A percentile compares a stretch with the other conserved stretches of the same genome.
phyloP scores from a whole-genome alignment of 2,797 vertebrate species.

The Chrosomus eos region DNA sequence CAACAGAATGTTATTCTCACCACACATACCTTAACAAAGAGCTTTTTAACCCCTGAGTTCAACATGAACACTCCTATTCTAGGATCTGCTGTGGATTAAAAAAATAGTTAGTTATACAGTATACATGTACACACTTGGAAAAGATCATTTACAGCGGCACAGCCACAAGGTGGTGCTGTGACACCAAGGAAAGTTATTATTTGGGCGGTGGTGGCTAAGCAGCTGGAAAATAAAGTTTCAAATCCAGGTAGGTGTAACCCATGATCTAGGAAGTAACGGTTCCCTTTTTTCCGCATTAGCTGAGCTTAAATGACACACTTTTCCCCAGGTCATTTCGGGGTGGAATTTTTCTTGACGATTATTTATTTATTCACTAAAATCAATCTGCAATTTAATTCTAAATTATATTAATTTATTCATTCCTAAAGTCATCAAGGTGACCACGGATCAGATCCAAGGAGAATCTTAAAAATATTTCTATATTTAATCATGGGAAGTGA shows the following conservation, averaged over 20 bases:
- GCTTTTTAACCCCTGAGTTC: slow-evolving; percentile 89
- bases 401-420: neutral
- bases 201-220: slow-evolving; percentile 1
- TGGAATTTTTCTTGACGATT: neutral
- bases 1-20: slow-evolving; percentile 1
- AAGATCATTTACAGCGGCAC: neutral
- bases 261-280: slow-evolving; percentile 22
- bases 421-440: neutral
- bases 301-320: neutral
- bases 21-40: slow-evolving; percentile 88
- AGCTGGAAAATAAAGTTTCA: neutral
- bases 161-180: slow-evolving; percentile 9
- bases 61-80: slow-evolving; percentile 87
- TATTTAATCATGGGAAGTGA: neutral
- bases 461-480: neutral
- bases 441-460: neutral
- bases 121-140: neutral
- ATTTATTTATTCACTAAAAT: neutral
- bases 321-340: neutral
- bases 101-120: neutral
- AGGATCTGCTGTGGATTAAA: slow-evolving; percentile 68
- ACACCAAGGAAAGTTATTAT: neutral
- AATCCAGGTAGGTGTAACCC: neutral
- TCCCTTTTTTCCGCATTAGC: neutral
- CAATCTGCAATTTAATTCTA: too few species aligned